These are phyloP conservation scores for Scatophagus argus DNA, from an alignment of 2,113 vertebrate genomes.

Conservation along the genomic window DNA sequence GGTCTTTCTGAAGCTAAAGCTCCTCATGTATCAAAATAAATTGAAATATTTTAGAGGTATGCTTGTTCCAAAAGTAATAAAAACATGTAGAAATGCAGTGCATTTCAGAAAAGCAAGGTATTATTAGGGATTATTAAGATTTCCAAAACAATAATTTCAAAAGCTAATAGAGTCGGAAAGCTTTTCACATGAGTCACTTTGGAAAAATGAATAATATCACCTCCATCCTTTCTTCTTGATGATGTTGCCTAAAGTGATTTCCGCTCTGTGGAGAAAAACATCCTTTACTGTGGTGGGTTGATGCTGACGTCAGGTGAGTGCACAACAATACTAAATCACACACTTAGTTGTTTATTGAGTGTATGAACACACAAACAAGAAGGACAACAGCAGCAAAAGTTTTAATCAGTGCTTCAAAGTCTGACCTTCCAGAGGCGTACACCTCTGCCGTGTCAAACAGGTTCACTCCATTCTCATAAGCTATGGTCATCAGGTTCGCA, in stretches of 20 bases:
- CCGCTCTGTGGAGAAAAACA: constrained; percentile 78
- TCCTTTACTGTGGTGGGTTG: constrained; percentile 8
- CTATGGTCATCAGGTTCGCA: constrained; percentile 96
- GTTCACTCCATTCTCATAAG: constrained; percentile 97
- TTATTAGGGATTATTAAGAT: constrained; percentile 31
- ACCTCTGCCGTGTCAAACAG: constrained; percentile 98
- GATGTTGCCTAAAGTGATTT: constrained; percentile 85
- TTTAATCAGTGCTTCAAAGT: constrained; percentile 19
- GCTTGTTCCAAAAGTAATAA: constrained; percentile 2
- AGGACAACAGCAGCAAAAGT: neutral
- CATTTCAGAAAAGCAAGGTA: constrained; percentile 29
- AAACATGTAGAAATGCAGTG: constrained; percentile 13
- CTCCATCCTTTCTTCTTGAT: constrained; percentile 88
- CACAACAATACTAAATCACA: constrained; percentile 10
- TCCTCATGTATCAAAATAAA: constrained; percentile 9
- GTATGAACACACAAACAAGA: neutral
- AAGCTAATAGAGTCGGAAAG: constrained; percentile 7
- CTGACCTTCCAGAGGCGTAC: constrained; percentile 96
- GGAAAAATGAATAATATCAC: constrained; percentile 61
- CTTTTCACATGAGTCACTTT: constrained; percentile 43
- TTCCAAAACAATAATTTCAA: constrained; percentile 23
- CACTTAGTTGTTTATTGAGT: neutral
- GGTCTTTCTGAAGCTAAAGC: constrained; percentile 35
- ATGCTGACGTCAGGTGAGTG: neutral
- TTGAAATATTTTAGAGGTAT: constrained; percentile 36